Conservation (phyloP, 2,888 invertebrate species). For the Eueremaeus valkanovi region DNA sequence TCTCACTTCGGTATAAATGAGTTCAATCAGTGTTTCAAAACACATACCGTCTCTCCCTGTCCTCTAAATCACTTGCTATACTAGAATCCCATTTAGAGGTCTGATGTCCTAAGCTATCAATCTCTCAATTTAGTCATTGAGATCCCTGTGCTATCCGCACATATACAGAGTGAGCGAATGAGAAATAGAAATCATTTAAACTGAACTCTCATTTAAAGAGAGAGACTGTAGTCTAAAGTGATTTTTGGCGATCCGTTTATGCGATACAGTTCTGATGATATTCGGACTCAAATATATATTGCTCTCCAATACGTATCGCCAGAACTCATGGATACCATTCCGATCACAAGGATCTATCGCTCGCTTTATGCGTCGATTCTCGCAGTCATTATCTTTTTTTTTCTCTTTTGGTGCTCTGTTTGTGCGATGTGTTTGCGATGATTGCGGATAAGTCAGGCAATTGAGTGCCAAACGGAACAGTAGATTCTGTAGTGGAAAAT, state of each 20-base stretch:
- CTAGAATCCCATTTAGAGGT: no score
- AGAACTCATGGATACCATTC: no score
- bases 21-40: no score
- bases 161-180: no score
- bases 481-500: background rate
- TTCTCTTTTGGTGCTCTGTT: background rate
- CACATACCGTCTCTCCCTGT: no score
- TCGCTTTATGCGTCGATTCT: background rate
- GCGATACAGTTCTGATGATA: background rate
- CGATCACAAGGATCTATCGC: background rate
- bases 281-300: background rate
- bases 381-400: background rate
- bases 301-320: background rate
- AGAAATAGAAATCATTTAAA: background rate
- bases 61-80: no score
- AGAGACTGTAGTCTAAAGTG: background rate
- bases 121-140: no score
- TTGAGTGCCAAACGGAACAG: background rate
- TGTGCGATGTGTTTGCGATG: background rate
- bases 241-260: background rate
- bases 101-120: no score
- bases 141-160: no score
- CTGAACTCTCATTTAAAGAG: background rate
- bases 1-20: no score
- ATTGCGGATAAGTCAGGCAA: background rate